Evolutionary conservation across 2,888 invertebrate genomes (phyloP).

Genomic region (Asteroscopus sphinx): DNA sequence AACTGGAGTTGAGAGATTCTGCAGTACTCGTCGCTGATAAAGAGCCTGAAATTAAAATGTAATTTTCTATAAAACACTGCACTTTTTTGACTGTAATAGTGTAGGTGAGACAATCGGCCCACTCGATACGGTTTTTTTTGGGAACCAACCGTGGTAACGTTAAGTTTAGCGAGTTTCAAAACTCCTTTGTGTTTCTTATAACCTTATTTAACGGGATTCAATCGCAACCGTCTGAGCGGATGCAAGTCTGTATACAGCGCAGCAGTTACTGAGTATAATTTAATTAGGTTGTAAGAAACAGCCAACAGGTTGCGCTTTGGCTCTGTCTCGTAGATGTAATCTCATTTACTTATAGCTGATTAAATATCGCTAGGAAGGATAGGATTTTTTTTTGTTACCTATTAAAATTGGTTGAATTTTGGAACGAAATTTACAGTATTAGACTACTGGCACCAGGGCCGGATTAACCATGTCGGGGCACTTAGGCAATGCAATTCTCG

Average conservation of each 20-base stretch:
- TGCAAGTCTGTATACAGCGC: conserved; percentile 1
- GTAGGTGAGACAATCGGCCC: too few relatives aligned
- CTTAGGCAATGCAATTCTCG: too few relatives aligned
- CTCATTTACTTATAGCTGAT: conserved; percentile 55
- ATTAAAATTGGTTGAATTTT: too few relatives aligned
- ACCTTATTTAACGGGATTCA: conserved; percentile 66
- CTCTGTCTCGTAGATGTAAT: conserved; percentile 29
- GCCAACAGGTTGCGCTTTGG: conserved; percentile 8
- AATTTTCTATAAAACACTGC: not conserved
- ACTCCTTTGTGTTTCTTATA: conserved; percentile 71
- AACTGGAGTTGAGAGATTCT: conserved; percentile 96
- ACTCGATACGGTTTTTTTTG: not conserved
- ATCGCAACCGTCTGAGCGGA: conserved; percentile 16
- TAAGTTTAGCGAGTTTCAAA: conserved; percentile 68
- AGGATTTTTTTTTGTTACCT: too few relatives aligned
- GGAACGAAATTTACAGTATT: too few relatives aligned
- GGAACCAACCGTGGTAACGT: conserved; percentile 68
- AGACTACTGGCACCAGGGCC: too few relatives aligned
- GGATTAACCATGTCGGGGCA: too few relatives aligned
- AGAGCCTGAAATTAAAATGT: conserved; percentile 88
- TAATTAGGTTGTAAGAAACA: conserved; percentile 43
- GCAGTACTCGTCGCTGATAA: conserved; percentile 96
- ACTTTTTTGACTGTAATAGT: not conserved
- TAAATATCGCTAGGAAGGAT: conserved; percentile 31
- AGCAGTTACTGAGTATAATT: conserved; percentile 36